Conservation (phyloP, 1,140 invertebrate genomes). For the Drosophila ogumai region DNA sequence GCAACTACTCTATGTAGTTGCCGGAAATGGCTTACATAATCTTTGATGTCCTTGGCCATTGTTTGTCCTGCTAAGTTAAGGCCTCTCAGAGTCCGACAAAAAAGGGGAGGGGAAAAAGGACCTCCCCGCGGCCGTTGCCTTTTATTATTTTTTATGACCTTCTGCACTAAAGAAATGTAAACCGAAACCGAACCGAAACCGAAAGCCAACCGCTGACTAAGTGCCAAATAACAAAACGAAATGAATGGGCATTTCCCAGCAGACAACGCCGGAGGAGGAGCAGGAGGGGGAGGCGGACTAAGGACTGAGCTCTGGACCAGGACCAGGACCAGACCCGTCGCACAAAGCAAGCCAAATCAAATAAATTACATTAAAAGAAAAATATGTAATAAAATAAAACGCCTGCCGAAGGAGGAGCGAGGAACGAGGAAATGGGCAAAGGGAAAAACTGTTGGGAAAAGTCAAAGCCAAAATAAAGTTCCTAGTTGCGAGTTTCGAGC, state of each 20-base stretch:
- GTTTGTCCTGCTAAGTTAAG: constrained; percentile 17
- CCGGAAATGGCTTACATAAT: constrained; percentile 45
- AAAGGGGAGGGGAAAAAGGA: background rate
- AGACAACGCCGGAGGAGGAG: background rate
- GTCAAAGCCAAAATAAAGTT: constrained; percentile 8
- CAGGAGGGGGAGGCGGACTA: background rate
- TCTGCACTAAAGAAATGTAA: constrained; percentile 43
- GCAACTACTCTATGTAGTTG: background rate
- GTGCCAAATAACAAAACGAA: constrained; percentile 69
- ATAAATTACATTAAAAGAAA: constrained; percentile 74
- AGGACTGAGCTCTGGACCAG: background rate
- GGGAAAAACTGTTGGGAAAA: background rate
- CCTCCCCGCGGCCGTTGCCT: constrained; percentile 20
- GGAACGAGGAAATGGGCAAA: background rate
- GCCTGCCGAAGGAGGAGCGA: constrained; percentile 15
- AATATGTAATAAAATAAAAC: constrained; percentile 73
- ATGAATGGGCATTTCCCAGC: constrained; percentile 50
- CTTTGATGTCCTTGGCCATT: constrained; percentile 25
- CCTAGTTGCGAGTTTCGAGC: background rate
- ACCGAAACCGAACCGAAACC: constrained; percentile 26
- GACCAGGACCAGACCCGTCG: background rate
- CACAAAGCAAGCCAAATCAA: constrained; percentile 58
- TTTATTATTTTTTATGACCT: constrained; percentile 63
- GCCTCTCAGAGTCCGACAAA: too few species aligned
- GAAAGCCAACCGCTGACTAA: constrained; percentile 46